phyloP scores from a whole-genome alignment of 1,140 invertebrate species.

The Teleogryllus occipitalis region DNA sequence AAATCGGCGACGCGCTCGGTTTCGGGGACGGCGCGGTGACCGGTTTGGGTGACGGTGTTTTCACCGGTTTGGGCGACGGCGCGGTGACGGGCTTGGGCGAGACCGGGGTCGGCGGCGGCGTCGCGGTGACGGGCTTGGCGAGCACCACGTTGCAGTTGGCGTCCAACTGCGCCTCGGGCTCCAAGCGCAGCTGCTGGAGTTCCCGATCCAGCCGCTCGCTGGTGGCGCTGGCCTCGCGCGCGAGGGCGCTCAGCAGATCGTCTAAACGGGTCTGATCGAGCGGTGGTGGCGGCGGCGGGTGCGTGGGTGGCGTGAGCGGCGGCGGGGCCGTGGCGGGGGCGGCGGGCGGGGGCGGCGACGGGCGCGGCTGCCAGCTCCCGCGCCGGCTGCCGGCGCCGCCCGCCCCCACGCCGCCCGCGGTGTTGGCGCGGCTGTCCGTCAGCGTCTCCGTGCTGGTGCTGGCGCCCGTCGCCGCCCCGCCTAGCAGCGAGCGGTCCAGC shows the following conservation, averaged over 20 bases:
- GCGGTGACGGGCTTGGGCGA: not conserved
- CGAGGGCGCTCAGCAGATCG: conserved; percentile 24
- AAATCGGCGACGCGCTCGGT: not conserved
- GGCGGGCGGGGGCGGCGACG: not conserved
- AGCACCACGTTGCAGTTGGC: not conserved
- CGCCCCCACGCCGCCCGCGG: not conserved
- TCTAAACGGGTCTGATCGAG: conserved; percentile 22
- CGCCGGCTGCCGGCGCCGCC: not conserved
- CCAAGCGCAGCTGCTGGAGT: conserved; percentile 21
- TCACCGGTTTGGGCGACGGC: not conserved
- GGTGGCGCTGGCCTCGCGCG: conserved; percentile 24
- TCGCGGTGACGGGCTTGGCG: not conserved
- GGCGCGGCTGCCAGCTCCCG: conserved; percentile 10
- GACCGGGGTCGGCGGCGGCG: not conserved
- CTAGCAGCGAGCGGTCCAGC: not conserved
- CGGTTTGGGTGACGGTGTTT: too few relatives aligned
- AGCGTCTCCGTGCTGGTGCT: conserved; percentile 28
- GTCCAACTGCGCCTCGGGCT: not conserved
- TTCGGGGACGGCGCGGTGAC: not conserved
- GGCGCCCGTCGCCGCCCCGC: conserved; percentile 7
- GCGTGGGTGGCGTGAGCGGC: not conserved
- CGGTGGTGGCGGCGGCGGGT: conserved; percentile 9
- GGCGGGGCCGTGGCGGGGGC: conserved; percentile 11
- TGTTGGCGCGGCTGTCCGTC: conserved; percentile 26
- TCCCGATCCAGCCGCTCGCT: conserved; percentile 25